Conservation (phyloP, 92 coral and sea anemone genomes). For the Phenganax subtilis region DNA sequence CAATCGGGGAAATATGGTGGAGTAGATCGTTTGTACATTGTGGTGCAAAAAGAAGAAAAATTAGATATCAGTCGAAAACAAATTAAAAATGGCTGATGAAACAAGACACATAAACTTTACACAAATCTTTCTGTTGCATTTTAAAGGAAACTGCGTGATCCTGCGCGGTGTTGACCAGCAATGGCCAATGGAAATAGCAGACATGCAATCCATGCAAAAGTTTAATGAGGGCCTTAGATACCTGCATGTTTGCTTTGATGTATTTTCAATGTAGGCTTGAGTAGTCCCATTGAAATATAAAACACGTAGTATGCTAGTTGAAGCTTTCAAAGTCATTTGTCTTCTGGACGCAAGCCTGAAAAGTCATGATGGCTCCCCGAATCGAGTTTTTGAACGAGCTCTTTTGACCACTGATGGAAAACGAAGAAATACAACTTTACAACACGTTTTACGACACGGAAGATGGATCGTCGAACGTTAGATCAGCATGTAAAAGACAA, state of each 20-base stretch:
- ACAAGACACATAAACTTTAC: too few relatives aligned
- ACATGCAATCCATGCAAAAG: too few relatives aligned
- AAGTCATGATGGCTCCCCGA: background rate
- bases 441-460: background rate
- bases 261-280: background rate
- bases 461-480: too few relatives aligned
- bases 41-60: too few relatives aligned
- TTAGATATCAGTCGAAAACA: too few relatives aligned
- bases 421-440: background rate
- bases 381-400: too few relatives aligned
- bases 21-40: too few relatives aligned
- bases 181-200: too few relatives aligned
- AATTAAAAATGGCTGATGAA: too few relatives aligned
- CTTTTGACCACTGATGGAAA: background rate
- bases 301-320: slow-evolving; percentile 19
- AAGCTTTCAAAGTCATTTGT: slow-evolving; percentile 36
- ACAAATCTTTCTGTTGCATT: background rate
- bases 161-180: slow-evolving; percentile 20
- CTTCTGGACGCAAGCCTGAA: slow-evolving; percentile 28
- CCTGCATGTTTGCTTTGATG: background rate
- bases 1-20: too few relatives aligned
- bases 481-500: too few relatives aligned
- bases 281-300: slow-evolving; percentile 38
- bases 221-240: too few relatives aligned
- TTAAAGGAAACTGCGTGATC: background rate